Evolutionary conservation across 2,888 invertebrate genomes (phyloP).

Genomic region (Andrena trimmerana): DNA sequence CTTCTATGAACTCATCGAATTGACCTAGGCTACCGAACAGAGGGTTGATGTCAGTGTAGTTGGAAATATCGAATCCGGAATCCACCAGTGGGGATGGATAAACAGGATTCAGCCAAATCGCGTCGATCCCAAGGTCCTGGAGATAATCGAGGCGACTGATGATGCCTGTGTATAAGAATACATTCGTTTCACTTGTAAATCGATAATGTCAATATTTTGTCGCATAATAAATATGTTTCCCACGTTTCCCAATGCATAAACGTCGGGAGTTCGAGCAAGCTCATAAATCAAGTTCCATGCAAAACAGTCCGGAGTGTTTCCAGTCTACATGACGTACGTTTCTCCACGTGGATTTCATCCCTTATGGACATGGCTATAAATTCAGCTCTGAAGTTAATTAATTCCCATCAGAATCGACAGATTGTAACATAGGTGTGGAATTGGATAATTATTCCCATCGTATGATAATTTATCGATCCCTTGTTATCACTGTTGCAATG

Average conservation of each 20-base stretch:
- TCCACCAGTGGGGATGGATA: slow-evolving; percentile 75
- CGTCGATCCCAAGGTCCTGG: slow-evolving; percentile 72
- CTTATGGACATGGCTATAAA: too few relatives aligned
- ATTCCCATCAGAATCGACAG: not conserved
- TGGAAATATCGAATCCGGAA: slow-evolving; percentile 76
- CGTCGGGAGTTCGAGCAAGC: not conserved
- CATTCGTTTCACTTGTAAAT: not conserved
- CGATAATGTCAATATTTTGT: not conserved
- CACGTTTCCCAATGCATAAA: not conserved
- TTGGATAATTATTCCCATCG: slow-evolving; percentile 15
- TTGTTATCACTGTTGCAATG: slow-evolving; percentile 4
- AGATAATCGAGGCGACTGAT: slow-evolving; percentile 75
- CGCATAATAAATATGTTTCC: too few relatives aligned
- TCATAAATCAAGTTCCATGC: not conserved
- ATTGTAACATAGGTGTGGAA: not conserved
- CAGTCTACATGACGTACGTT: not conserved
- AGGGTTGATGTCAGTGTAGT: slow-evolving; percentile 72
- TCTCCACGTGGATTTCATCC: too few relatives aligned
- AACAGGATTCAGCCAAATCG: slow-evolving; percentile 77
- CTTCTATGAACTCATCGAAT: slow-evolving; percentile 71
- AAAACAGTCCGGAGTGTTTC: not conserved
- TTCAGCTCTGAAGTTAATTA: not conserved
- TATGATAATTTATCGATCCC: slow-evolving; percentile 33
- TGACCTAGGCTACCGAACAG: slow-evolving; percentile 72
- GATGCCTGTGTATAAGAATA: slow-evolving; percentile 68